Percentiles rank a stretch among this genome's conserved stretches.
These are phyloP conservation scores for Chunga burmeisteri DNA, from an alignment of 2,113 vertebrate species.

Conservation along the genomic window DNA sequence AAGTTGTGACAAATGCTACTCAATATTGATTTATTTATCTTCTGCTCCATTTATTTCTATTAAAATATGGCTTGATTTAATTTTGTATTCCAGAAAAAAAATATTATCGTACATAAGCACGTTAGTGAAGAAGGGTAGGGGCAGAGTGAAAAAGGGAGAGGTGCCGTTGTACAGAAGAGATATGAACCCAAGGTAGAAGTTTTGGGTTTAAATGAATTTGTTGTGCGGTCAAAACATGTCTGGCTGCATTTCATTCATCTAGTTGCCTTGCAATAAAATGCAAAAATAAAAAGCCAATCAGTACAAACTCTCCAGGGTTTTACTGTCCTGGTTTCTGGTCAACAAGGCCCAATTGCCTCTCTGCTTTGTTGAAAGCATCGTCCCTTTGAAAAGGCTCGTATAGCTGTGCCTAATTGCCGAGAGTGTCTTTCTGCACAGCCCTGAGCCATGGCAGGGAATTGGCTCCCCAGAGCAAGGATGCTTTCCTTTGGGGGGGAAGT, in stretches of 20 bases:
- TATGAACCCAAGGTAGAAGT: neutral
- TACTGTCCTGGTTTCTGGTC: conserved; percentile 30
- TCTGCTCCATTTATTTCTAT: conserved; percentile 32
- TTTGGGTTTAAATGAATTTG: neutral
- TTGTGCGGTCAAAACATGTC: neutral
- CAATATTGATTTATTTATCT: conserved; percentile 21
- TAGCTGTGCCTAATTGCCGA: conserved; percentile 14
- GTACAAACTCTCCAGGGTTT: conserved; percentile 13
- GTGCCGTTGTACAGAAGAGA: neutral
- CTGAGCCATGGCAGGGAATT: neutral
- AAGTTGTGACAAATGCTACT: conserved; percentile 2
- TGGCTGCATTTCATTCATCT: neutral
- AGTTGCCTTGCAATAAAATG: neutral
- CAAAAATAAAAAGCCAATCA: neutral
- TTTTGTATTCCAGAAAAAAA: conserved; percentile 22
- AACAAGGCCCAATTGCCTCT: neutral
- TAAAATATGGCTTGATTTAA: conserved; percentile 15
- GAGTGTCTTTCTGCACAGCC: neutral
- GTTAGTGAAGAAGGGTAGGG: neutral
- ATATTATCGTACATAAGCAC: neutral
- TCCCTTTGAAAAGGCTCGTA: neutral
- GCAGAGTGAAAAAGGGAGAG: neutral
- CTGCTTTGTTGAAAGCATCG: neutral
- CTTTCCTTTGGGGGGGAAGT: neutral
- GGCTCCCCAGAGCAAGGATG: neutral